A percentile compares a stretch with the other conserved stretches of the same genome.
These are phyloP conservation scores for Empis livida DNA, from an alignment of 2,888 invertebrate genomes.

Conservation along the genomic window DNA sequence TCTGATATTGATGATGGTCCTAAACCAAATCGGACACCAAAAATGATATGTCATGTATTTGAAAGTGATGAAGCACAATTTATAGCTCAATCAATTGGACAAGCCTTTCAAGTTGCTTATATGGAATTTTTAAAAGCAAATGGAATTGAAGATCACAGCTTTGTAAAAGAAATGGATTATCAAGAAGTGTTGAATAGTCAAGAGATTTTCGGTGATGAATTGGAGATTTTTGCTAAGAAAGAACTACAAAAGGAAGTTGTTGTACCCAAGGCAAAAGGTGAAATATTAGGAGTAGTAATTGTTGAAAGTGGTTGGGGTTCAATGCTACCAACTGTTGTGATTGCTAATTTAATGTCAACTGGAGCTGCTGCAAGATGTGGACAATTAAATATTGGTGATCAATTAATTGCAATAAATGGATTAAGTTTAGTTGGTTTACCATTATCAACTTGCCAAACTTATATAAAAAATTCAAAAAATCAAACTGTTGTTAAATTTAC, in stretches of 20 bases:
- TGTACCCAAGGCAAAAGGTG: constrained; percentile 95
- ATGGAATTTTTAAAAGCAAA: constrained; percentile 99
- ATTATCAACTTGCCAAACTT: constrained; percentile 94
- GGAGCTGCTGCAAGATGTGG: constrained; percentile 97
- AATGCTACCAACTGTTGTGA: constrained; percentile 98
- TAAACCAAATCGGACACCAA: constrained; percentile 76
- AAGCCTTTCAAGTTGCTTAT: constrained; percentile 99
- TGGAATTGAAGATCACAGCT: constrained; percentile 98
- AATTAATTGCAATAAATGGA: constrained; percentile 98
- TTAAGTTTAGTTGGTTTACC: constrained; percentile 96
- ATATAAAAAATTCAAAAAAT: constrained; percentile 97
- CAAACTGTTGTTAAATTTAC: constrained; percentile 98
- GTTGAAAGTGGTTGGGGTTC: constrained; percentile 99
- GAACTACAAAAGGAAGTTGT: constrained; percentile 97
- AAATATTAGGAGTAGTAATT: constrained; percentile 95
- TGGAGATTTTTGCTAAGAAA: constrained; percentile 98
- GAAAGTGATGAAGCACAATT: constrained; percentile 99
- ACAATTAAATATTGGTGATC: constrained; percentile 97
- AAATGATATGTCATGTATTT: constrained; percentile 99
- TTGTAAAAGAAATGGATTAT: constrained; percentile 99
- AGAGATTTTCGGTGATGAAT: constrained; percentile 97
- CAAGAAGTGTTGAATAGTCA: constrained; percentile 99
- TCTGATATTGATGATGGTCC: constrained; percentile 17
- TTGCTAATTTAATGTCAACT: constrained; percentile 92
- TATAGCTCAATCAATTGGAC: constrained; percentile 98